Percentiles rank a stretch among this genome's conserved stretches.
Conservation (phyloP, 2,888 invertebrate genomes). For the Priapulus caudatus region DNA sequence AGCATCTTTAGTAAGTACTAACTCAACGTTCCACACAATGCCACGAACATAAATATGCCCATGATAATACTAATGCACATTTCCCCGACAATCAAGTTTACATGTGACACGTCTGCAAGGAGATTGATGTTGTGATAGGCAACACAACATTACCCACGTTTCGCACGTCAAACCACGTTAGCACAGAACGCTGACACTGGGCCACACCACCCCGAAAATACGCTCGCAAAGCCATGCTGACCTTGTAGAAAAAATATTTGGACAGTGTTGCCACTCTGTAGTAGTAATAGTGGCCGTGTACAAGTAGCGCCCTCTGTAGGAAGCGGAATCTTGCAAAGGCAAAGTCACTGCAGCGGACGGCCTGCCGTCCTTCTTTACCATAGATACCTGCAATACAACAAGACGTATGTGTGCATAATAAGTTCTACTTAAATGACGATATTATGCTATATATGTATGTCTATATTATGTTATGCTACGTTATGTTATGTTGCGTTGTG, state of each 20-base stretch:
- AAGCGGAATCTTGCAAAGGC: slow-evolving; percentile 70
- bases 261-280: slow-evolving; percentile 58
- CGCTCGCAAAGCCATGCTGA: slow-evolving; percentile 25
- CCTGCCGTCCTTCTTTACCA: slow-evolving; percentile 50
- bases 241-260: slow-evolving; percentile 72
- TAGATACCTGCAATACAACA: slow-evolving; percentile 38
- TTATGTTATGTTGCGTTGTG: neutral
- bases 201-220: no score
- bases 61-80: no score
- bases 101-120: no score
- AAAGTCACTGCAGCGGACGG: slow-evolving; percentile 63
- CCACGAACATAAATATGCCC: neutral
- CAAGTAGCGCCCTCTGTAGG: slow-evolving; percentile 58
- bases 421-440: slow-evolving; percentile 15
- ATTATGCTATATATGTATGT: neutral
- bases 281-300: slow-evolving; percentile 74
- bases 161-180: no score
- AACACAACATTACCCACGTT: no score
- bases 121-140: no score
- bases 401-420: slow-evolving; percentile 9
- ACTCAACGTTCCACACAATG: neutral
- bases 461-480: neutral
- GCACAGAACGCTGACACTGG: no score
- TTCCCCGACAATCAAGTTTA: no score
- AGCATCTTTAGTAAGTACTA: neutral